phyloP scores from a whole-genome alignment of 23 tunicate genomes.

The Phallusia fumigata region DNA sequence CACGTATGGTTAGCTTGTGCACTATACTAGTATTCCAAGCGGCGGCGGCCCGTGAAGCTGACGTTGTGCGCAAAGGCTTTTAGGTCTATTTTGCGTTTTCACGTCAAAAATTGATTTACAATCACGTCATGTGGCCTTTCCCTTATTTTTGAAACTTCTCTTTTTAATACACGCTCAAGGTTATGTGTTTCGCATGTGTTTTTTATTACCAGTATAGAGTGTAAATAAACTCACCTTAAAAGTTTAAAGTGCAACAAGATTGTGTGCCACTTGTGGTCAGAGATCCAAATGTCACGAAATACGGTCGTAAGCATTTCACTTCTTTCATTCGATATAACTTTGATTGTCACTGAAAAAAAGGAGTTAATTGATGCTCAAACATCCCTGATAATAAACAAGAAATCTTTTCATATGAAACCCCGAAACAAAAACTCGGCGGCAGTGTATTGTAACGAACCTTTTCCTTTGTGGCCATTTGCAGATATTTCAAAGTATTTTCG shows the following conservation, averaged over 20 bases:
- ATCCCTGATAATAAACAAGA: no score
- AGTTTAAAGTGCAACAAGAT: constrained; percentile 17
- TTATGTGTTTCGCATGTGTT: background rate
- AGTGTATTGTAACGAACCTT: constrained; percentile 16
- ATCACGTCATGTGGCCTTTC: no score
- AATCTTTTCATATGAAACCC: background rate
- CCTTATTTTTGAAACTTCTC: no score
- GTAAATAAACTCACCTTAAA: background rate
- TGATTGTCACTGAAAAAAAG: background rate
- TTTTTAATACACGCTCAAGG: no score
- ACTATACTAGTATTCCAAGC: no score
- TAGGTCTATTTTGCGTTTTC: no score
- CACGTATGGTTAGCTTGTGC: no score
- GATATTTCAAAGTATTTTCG: constrained; percentile 31
- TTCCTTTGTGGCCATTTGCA: constrained; percentile 36
- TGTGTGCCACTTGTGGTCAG: constrained; percentile 21
- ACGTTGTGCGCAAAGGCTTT: no score
- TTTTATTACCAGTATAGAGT: background rate
- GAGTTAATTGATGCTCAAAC: no score
- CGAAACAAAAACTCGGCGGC: background rate
- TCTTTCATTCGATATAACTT: background rate
- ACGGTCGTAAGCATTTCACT: background rate
- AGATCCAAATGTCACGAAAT: constrained; percentile 18
- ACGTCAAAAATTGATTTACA: no score
- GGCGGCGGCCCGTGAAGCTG: no score